Evolutionary conservation across 2,797 vertebrate genomes (phyloP).

Genomic region (Acanthis flammea): DNA sequence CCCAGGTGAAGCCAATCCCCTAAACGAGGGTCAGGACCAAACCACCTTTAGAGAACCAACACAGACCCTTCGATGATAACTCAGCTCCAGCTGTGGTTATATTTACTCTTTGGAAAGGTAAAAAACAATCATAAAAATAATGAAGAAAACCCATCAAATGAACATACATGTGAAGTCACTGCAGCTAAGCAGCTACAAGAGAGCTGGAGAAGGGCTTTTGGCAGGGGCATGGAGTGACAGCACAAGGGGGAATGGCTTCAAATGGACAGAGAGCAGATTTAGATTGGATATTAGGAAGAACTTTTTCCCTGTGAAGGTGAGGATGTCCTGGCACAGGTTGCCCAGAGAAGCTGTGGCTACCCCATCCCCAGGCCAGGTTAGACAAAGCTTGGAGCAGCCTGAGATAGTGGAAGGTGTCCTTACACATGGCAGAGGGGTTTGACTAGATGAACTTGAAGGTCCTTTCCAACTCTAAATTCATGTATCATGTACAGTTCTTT

Average conservation of each 20-base stretch:
- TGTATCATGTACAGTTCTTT: background rate
- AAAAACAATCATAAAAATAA: background rate
- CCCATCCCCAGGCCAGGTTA: no score
- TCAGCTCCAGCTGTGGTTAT: background rate
- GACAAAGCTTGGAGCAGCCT: background rate
- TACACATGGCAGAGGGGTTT: background rate
- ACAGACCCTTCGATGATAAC: background rate
- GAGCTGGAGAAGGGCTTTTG: background rate
- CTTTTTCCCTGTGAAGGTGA: background rate
- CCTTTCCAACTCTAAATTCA: background rate
- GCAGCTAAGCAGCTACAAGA: background rate
- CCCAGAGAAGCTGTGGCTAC: background rate
- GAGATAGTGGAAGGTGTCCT: background rate
- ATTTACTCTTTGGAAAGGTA: background rate
- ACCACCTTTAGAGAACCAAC: background rate
- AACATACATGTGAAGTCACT: background rate
- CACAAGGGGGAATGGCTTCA: background rate
- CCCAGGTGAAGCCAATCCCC: background rate
- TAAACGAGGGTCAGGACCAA: background rate
- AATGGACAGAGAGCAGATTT: background rate
- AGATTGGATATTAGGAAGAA: background rate
- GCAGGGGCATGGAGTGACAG: background rate
- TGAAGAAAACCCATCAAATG: fast-evolving
- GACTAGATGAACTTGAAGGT: background rate
- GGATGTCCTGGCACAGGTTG: background rate